Evolutionary conservation across 2,113 vertebrate species (phyloP).

Genomic region (Pseudonaja textilis): DNA sequence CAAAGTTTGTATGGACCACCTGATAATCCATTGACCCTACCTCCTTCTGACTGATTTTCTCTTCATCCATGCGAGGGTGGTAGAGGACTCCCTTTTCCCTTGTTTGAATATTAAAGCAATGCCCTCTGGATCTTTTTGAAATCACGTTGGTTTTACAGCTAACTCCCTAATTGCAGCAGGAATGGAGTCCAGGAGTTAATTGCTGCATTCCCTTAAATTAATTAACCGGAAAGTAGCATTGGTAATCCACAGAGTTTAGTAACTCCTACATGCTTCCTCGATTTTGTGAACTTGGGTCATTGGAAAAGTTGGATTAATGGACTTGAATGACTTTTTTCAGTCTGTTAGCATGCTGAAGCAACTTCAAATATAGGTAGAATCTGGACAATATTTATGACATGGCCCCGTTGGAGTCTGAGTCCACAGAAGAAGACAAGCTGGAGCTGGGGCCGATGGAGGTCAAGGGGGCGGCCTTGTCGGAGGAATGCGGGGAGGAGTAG

Average conservation of each 20-base stretch:
- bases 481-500: no score
- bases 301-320: not conserved
- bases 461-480: no score
- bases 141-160: not conserved
- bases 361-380: not conserved
- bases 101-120: not conserved
- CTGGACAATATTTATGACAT: not conserved
- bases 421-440: no score
- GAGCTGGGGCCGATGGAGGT: no score
- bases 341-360: not conserved
- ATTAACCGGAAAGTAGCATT: not conserved
- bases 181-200: not conserved
- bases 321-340: not conserved
- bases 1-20: not conserved
- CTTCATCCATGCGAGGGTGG: not conserved
- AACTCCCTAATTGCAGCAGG: not conserved
- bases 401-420: no score
- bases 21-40: no score
- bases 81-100: not conserved
- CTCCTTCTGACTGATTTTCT: not conserved
- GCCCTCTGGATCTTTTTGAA: not conserved
- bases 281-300: not conserved
- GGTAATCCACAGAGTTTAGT: not conserved
- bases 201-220: not conserved
- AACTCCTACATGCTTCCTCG: not conserved